phyloP scores from a whole-genome alignment of 2,797 vertebrate species.

The Sebastolobus alascanus region DNA sequence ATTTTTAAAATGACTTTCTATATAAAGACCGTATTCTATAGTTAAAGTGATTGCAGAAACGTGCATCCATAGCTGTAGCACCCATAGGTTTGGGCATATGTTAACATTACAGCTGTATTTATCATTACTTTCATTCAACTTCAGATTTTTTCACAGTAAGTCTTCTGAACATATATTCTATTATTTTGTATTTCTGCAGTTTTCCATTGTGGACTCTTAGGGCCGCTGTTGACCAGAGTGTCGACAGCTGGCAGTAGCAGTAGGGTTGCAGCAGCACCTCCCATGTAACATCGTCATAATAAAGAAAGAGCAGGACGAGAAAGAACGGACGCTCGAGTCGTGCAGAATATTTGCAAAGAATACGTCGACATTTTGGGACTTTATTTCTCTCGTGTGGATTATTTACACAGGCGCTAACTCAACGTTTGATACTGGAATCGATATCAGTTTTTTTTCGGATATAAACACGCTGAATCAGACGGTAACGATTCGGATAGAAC shows the following conservation, averaged over 20 bases:
- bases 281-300: slow-evolving; percentile 20
- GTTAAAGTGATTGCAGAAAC: too few relatives aligned
- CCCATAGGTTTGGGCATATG: too few relatives aligned
- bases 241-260: neutral
- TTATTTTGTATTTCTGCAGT: slow-evolving; percentile 13
- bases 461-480: too few relatives aligned
- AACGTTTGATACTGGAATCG: neutral
- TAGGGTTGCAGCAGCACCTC: slow-evolving; percentile 32
- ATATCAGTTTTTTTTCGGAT: neutral
- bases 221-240: slow-evolving; percentile 42
- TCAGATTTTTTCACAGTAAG: neutral
- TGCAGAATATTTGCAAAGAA: neutral
- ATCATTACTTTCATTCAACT: neutral
- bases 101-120: too few relatives aligned
- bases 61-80: too few relatives aligned
- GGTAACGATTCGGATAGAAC: slow-evolving; percentile 48
- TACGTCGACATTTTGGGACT: neutral
- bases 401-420: fast-evolving
- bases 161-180: neutral
- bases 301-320: slow-evolving; percentile 18
- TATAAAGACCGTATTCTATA: too few relatives aligned
- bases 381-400: neutral
- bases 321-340: neutral
- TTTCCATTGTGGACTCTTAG: slow-evolving; percentile 35
- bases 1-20: too few relatives aligned